Evolutionary conservation across 2,113 vertebrate genomes (phyloP), one percentile per base, ranked within the genome.

Genomic region (Cheilinus undulatus): DNA sequence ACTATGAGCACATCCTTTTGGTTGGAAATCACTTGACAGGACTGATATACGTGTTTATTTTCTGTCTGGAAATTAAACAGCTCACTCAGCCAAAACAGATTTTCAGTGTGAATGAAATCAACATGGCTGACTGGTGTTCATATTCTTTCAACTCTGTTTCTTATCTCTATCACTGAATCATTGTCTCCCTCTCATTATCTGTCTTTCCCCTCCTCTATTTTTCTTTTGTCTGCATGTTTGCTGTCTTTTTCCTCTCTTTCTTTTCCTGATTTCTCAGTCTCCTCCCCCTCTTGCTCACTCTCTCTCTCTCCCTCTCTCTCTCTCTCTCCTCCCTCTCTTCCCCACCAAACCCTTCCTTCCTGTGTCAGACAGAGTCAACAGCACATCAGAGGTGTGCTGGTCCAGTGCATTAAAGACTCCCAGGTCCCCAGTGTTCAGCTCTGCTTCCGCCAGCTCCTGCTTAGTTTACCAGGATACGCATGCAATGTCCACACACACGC

Each of bases 331-430:
- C 34, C n/a, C 11, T 12, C 27, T 28, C 51, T 56, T 17, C 10
- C 17, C 34, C 40, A 43, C 24, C 7, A 22, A 20, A 9, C 26
- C 51, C 30, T 56, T 74, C 36, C 69, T 59, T 64, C 45, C 57
- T 59, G 30, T 68, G 46, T 43, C 51, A 75, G 50, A 63, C n/a
- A 2, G 17, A 59, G 52, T 52, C 61, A 75, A 63, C 57, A 71
- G 20, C 73, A 67, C 74, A 78, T 78, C 51, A 63, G 61, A 48
- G 53, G 46, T 65, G 49, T 42, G 43, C 58, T 65, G 36, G 73
- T 17, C 30, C 34, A n/a, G 27, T 32, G 19, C 58, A 80, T 69
- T 73, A 57, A 80, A 80, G 64, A 22, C 61, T 71, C 24, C 22
- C 36, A n/a, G 19, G 36, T 64, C 65, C 56, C 45, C 0, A 57